A percentile compares a stretch with the other conserved stretches of the same genome.
Conservation (phyloP, 2,888 invertebrate species). For the Nemapogon koenigi region DNA sequence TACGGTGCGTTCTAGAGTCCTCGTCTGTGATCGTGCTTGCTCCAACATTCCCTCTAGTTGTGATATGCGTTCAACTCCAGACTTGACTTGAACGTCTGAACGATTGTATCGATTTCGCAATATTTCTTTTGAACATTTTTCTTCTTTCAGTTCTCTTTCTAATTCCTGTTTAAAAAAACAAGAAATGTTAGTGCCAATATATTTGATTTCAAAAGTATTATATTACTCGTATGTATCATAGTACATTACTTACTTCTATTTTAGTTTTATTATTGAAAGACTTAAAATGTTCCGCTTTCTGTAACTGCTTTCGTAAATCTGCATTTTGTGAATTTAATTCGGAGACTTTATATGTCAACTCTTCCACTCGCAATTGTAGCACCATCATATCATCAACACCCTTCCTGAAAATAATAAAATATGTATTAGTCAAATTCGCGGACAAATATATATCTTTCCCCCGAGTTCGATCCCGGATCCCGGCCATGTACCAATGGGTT, state of each 20-base stretch:
- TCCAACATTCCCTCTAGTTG: conserved; percentile 36
- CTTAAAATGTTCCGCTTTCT: conserved; percentile 28
- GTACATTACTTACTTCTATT: conserved; percentile 27
- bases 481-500: no score
- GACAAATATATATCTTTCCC: no score
- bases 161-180: conserved; percentile 29
- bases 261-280: conserved; percentile 26
- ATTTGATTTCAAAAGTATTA: background rate
- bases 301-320: conserved; percentile 22
- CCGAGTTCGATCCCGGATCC: no score
- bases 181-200: background rate
- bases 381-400: no score
- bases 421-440: no score
- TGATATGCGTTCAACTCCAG: conserved; percentile 26
- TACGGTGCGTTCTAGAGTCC: conserved; percentile 31
- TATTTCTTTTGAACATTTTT: conserved; percentile 28
- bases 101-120: conserved; percentile 31
- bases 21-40: conserved; percentile 28
- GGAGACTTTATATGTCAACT: no score
- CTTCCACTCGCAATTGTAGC: no score
- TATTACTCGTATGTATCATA: background rate
- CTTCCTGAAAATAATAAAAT: no score
- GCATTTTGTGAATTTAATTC: conserved; percentile 45
- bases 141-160: conserved; percentile 43
- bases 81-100: conserved; percentile 37